Evolutionary conservation across 2,888 invertebrate species (phyloP), one percentile per base, ranked within the genome.

Genomic region (Nowickia ferox): DNA sequence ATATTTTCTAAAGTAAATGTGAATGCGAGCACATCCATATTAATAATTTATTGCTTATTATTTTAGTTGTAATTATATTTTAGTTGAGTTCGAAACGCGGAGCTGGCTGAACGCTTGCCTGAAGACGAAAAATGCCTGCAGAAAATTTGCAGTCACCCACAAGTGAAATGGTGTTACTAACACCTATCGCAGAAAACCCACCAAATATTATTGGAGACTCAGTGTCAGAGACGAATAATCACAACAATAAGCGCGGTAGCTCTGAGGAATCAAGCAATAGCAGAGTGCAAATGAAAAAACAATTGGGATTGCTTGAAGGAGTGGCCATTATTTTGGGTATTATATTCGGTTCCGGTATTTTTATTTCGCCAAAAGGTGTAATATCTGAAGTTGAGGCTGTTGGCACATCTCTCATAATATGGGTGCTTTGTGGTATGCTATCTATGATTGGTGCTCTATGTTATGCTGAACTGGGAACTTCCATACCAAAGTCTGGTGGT

Each of bases 311-410:
- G 63, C 93, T 97, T 9, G 98, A 98, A 94, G 98, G 98, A 11
- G 96, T 98, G 19, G 97, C 98, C 48, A 97, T 98, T 88, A 98
- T 98, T 90, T 94, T 98, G 84, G 98, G 98, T 79, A 97, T 98
- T 77, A 98, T 98, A 89, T 96, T 98, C 90, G 99, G 99, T 17
- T 98, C 98, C 88, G 97, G 97, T 44, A 99, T 99, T 90, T 99
- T 99, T 92, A 96, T 99, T 88, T 97, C 98, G 0, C 99, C 99
- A 0, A 97, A 97, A 92, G 99, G 98, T 88, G 98, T 99, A 1
- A 95, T 99, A 77, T 94, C 95, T 89, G 97, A 98, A 93, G 97
- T 98, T 13, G 97, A 97, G 44, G 97, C 98, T 6, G 96, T 98
- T 11, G 98, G 98, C 87, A 95, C 97, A 40, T 97, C 98, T 0